Percentiles rank a stretch among this genome's conserved stretches.
Evolutionary conservation across 2,113 vertebrate genomes (phyloP).

Genomic region (Trogon surrucura): DNA sequence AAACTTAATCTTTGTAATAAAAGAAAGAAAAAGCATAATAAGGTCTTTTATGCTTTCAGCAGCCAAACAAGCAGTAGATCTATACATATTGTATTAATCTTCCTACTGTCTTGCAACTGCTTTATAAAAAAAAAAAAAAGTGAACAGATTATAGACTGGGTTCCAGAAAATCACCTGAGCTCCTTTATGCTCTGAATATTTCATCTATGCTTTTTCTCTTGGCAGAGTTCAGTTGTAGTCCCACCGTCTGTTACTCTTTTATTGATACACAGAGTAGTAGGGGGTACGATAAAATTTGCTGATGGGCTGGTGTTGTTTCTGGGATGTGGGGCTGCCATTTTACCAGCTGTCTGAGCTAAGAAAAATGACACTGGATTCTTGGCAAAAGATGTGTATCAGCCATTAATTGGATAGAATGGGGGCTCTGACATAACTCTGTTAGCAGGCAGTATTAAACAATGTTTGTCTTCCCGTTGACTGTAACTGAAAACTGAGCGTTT

Average conservation of each 20-base stretch:
- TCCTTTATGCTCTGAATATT: conserved; percentile 47
- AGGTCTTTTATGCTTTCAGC: neutral
- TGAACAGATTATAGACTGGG: neutral
- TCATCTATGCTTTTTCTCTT: conserved; percentile 19
- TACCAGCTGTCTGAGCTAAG: conserved; percentile 65
- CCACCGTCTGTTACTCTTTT: conserved; percentile 14
- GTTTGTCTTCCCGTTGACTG: conserved; percentile 80
- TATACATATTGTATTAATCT: neutral
- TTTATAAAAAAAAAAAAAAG: neutral
- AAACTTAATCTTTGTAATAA: conserved; percentile 64
- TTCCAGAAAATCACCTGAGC: conserved; percentile 5
- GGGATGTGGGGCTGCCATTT: conserved; percentile 47
- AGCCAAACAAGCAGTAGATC: neutral
- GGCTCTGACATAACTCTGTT: conserved; percentile 73
- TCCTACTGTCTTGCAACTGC: neutral
- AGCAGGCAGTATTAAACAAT: conserved; percentile 77
- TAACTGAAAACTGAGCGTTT: conserved; percentile 74
- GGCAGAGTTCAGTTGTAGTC: conserved; percentile 4
- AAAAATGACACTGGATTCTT: conserved; percentile 61
- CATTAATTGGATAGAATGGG: conserved; percentile 71
- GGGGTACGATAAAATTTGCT: conserved; percentile 4
- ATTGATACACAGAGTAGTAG: neutral
- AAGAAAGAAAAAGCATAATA: neutral
- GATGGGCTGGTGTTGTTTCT: conserved; percentile 43
- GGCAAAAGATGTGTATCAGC: conserved; percentile 57